Base-by-base conservation (phyloP, 2,113 vertebrate genomes). In the Microtus richardsoni region DNA sequence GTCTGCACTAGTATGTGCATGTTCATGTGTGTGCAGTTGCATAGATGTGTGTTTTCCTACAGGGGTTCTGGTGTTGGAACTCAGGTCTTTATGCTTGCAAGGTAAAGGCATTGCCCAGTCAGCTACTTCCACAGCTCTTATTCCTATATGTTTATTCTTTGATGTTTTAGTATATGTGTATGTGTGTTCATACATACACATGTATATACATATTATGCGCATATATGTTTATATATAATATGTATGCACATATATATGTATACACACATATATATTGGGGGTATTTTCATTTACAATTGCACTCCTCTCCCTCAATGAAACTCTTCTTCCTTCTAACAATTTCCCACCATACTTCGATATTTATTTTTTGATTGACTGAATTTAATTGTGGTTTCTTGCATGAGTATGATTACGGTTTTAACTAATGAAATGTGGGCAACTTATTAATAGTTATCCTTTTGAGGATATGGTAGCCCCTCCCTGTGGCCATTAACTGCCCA, bases 171-270 rank as follows among this genome's bases (percentile, higher is more conserved):
- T 24, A 58, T 80, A 12, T 80, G 33, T 73, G 3, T 13, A 58
- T 80, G 5, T 80, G 33, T 73, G n/a, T 73, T 8, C 6, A n/a
- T 9, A 71, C 36, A n/a, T 19, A 30, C 24, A 30, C 41, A 77
- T 12, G 28, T 12, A 28, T 16, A 6, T 47, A 47, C 41, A 44
- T 13, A 11, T 44, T 3, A 44, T 74, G 39, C 4, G 6, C 12
- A 26, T 74, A 44, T 13, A 24, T 41, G 22, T 73, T 5, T 22
- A 41, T 12, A 22, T 41, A 22, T 24, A 3, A 5, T 28, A 7
- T 44, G 12, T 1, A 44, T 7, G 21, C 3, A 2, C 11, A 41
- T 41, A 10, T 74, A 26, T 7, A 4, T 17, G 12, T 3, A 16
- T 16, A 28, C 5, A 30, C 26, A 47, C 5, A 77, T 7, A 77